phyloP scores from a whole-genome alignment of 2,888 invertebrate genomes.

The Xanthorhoe spadicearia region DNA sequence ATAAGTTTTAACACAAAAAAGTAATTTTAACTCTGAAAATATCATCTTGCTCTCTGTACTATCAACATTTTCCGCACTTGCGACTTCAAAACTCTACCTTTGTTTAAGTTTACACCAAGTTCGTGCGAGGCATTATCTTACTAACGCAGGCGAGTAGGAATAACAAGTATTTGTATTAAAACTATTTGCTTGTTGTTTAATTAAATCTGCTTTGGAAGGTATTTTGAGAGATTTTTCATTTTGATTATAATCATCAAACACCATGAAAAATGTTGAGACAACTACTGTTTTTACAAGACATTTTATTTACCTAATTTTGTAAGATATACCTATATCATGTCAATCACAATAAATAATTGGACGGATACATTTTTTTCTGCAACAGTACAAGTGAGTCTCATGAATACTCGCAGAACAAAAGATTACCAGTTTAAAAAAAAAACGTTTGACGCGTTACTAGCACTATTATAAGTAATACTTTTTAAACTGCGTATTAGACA shows the following conservation, averaged over 20 bases:
- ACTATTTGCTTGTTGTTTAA: slow-evolving; percentile 23
- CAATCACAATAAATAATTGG: no score
- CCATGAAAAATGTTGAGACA: no score
- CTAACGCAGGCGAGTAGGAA: slow-evolving; percentile 48
- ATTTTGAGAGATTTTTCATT: neutral
- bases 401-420: no score
- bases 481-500: no score
- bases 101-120: slow-evolving; percentile 59
- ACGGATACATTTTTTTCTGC: no score
- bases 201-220: slow-evolving; percentile 5
- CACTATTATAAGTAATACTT: no score
- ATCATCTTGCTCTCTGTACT: slow-evolving; percentile 15
- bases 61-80: slow-evolving; percentile 53
- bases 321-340: no score
- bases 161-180: slow-evolving; percentile 33
- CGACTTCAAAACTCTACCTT: slow-evolving; percentile 47
- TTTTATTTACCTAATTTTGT: no score
- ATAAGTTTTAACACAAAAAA: neutral
- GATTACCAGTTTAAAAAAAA: no score
- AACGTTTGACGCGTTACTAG: no score
- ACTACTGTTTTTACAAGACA: no score
- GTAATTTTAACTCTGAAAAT: neutral
- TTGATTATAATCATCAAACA: neutral
- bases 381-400: no score
- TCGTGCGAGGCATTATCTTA: slow-evolving; percentile 58